Evolutionary conservation across 2,888 invertebrate genomes (phyloP), one percentile per base, ranked within the genome.

Genomic region (Cremastobaeus sp.): DNA sequence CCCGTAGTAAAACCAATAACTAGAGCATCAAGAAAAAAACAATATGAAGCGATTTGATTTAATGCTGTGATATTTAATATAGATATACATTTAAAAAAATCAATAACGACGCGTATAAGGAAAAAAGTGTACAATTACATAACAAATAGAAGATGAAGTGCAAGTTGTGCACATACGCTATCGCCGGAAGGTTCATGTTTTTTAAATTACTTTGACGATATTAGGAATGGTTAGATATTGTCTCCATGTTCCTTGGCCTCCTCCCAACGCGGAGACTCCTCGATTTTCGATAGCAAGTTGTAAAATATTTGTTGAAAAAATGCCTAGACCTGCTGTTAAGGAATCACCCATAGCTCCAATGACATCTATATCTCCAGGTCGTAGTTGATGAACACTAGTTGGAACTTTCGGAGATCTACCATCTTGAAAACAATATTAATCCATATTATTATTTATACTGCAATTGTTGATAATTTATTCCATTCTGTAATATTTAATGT

Each of bases 211-310:
- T 88, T 93, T 93, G 48, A 94, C 87, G 77, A 94, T 93, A 82
- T 94, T 94, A 0, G 93, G 93, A 21, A 94, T 83, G 0, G 93
- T 93, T 43, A 93, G 84, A 83, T 88, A 92, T 81, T 92, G 89
- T n/a, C 93, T 89, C 94, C 93, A 93, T 0, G 90, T 90, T 20
- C 90, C 90, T 83, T 93, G 91, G 0, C 93, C 94, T 2, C 93
- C 93, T 5, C 82, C 84, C 3, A 75, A 45, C 1, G 78, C 80
- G 0, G 79, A 30, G 1, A 75, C 79, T 3, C 86, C 86, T 30
- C 86, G 81, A 60, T 83, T 86, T 59, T 86, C 85, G 21, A 85
- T 83, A 0, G 81, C 37, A 0, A 90, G 78, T 3, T 91, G 89
- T 0, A 88, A 37, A 0, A 90, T 25, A 28, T 80, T 87, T 0